phyloP scores from a whole-genome alignment of 2,113 vertebrate genomes.

The Pterocles burchelli region DNA sequence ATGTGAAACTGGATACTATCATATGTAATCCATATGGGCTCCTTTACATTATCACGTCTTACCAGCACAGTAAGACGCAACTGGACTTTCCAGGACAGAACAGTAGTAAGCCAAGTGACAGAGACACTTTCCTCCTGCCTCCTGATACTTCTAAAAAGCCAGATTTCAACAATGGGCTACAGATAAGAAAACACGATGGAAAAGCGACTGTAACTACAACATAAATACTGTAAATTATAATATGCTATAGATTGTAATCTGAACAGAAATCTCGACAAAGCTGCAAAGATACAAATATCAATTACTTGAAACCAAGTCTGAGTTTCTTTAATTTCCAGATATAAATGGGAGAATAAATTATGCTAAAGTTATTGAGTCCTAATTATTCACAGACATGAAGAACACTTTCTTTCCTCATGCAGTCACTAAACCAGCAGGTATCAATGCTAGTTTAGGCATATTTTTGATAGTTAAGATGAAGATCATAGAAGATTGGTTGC shows the following conservation, averaged over 20 bases:
- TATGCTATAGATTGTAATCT: neutral
- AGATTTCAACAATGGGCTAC: neutral
- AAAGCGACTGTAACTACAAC: neutral
- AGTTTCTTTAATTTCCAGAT: neutral
- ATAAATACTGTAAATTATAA: neutral
- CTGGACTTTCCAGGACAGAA: neutral
- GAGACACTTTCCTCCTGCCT: neutral
- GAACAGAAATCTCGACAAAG: neutral
- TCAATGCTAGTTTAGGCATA: neutral
- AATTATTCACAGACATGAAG: neutral
- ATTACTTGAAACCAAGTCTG: neutral
- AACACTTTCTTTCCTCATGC: neutral
- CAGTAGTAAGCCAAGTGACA: neutral
- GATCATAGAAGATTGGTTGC: neutral
- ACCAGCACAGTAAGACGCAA: neutral
- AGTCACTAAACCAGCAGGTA: neutral
- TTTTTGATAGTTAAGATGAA: neutral
- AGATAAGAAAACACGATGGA: neutral
- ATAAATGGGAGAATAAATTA: neutral
- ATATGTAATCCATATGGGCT: neutral
- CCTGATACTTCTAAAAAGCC: neutral
- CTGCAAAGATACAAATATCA: neutral
- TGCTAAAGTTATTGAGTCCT: neutral
- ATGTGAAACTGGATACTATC: neutral
- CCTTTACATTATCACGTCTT: neutral